phyloP scores from a whole-genome alignment of 2,888 invertebrate genomes.

The Ornithoptera alexandrae region DNA sequence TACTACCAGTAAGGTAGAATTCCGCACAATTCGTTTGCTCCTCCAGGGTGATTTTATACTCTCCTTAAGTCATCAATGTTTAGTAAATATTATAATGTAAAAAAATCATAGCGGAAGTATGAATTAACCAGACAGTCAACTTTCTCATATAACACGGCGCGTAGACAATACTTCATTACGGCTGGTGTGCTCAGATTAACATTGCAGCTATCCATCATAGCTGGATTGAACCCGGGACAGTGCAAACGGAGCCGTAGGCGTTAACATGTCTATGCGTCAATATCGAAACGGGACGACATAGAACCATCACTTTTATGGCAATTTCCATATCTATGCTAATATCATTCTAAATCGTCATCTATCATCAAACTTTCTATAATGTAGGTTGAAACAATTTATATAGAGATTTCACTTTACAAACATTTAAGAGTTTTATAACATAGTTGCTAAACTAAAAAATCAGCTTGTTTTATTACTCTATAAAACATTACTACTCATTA shows the following conservation, averaged over 20 bases:
- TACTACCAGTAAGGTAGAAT: no score
- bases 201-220: slow-evolving; percentile 15
- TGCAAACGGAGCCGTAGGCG: slow-evolving; percentile 23
- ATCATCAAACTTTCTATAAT: not conserved
- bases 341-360: slow-evolving; percentile 1
- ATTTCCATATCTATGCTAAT: not conserved
- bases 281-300: slow-evolving; percentile 1
- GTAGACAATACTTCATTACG: slow-evolving; percentile 20
- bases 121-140: not conserved
- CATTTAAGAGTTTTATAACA: no score
- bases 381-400: not conserved
- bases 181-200: slow-evolving; percentile 9
- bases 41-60: not conserved
- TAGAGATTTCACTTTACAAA: not conserved
- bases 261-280: slow-evolving; percentile 13
- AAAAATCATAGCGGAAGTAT: not conserved
- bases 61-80: not conserved
- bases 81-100: not conserved
- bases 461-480: no score
- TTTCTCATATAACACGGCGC: not conserved
- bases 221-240: slow-evolving; percentile 10
- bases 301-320: slow-evolving; percentile 15
- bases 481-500: no score
- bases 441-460: no score
- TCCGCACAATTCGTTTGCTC: no score